Percentiles rank a stretch among this genome's conserved stretches.
phyloP scores from a whole-genome alignment of 2,888 invertebrate species.

The Mesoligia furuncula region DNA sequence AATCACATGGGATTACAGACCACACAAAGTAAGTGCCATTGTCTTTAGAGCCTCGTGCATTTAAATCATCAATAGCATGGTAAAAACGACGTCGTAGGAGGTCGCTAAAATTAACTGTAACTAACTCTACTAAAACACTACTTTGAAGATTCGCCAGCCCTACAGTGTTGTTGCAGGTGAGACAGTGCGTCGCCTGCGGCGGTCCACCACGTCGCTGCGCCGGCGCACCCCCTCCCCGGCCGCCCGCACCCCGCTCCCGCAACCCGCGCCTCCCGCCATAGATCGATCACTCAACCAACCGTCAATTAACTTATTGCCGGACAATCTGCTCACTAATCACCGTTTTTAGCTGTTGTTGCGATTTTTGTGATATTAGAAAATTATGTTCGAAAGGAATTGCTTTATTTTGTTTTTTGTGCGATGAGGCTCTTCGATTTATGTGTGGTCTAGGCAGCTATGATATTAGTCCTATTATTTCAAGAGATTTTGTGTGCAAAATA shows the following conservation, averaged over 20 bases:
- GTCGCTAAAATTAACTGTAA: conserved; percentile 37
- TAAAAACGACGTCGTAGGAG: conserved; percentile 1
- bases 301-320: conserved; percentile 84
- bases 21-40: not conserved
- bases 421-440: conserved; percentile 21
- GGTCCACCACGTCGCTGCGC: conserved; percentile 79
- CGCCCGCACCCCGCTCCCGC: conserved; percentile 41
- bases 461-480: conserved; percentile 4
- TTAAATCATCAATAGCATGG: not conserved
- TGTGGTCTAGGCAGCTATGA: conserved; percentile 41
- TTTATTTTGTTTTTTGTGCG: conserved; percentile 32
- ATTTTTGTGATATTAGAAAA: conserved; percentile 62
- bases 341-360: conserved; percentile 64
- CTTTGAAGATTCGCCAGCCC: conserved; percentile 72
- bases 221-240: conserved; percentile 72
- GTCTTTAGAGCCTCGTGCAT: too few relatives aligned
- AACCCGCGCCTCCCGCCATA: conserved; percentile 69
- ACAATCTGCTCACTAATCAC: conserved; percentile 79
- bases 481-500: not conserved
- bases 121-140: conserved; percentile 20
- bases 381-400: conserved; percentile 46
- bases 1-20: not conserved
- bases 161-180: conserved; percentile 81
- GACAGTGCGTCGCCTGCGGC: conserved; percentile 87
- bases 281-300: conserved; percentile 84